phyloP scores from a whole-genome alignment of 2,113 vertebrate genomes.

The Chionodraco myersi region DNA sequence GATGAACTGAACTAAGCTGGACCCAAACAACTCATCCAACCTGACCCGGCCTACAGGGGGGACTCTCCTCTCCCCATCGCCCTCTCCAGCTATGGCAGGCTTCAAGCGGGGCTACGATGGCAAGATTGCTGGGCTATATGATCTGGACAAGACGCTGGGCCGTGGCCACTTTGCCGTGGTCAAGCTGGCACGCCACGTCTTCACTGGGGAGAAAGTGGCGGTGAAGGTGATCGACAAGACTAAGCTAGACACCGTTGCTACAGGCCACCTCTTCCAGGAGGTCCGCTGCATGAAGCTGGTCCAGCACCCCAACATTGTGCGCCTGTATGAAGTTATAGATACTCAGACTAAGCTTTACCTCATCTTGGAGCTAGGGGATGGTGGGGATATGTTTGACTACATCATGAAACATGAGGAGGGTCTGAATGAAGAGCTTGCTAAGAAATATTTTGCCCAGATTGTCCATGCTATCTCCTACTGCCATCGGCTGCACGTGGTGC shows the following conservation, averaged over 20 bases:
- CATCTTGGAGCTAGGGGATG: conserved; percentile 97
- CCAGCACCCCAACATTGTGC: conserved; percentile 98
- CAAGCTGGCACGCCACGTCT: conserved; percentile 98
- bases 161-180: conserved; percentile 98
- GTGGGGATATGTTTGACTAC: conserved; percentile 99
- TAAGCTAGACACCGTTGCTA: conserved; percentile 94
- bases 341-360: conserved; percentile 99
- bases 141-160: conserved; percentile 98
- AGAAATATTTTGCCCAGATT: conserved; percentile 98
- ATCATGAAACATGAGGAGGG: conserved; percentile 99
- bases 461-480: conserved; percentile 99
- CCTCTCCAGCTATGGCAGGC: conserved; percentile 89
- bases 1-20: conserved; percentile 86
- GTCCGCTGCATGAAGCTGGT: conserved; percentile 99
- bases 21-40: conserved; percentile 50
- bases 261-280: conserved; percentile 97
- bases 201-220: conserved; percentile 98
- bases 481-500: conserved; percentile 97
- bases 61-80: conserved; percentile 45
- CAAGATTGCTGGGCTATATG: conserved; percentile 97
- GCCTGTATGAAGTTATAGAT: conserved; percentile 98
- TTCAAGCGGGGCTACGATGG: conserved; percentile 97
- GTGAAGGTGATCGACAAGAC: conserved; percentile 99
- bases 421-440: conserved; percentile 92
- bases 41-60: conserved; percentile 50